phyloP scores from a whole-genome alignment of 2,888 invertebrate species.

The Chouioia cunea region DNA sequence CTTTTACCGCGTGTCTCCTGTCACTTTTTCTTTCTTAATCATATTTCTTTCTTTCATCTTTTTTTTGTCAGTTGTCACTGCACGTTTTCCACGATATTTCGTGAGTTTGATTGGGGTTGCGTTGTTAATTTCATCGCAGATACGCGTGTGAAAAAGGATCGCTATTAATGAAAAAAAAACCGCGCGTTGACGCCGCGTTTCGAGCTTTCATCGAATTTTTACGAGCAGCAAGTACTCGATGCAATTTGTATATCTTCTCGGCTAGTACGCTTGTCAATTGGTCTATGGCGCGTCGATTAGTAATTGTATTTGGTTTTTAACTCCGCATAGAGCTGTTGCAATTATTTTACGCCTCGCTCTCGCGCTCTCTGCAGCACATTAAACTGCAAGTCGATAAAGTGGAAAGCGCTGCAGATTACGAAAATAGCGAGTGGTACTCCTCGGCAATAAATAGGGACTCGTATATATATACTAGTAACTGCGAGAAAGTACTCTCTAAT shows the following conservation, averaged over 20 bases:
- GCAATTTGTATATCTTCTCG: conserved; percentile 32
- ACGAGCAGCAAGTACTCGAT: conserved; percentile 30
- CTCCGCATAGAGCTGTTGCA: conserved; percentile 30
- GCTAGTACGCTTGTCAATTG: conserved; percentile 11
- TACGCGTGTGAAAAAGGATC: conserved; percentile 15
- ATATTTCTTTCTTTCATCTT: conserved; percentile 15
- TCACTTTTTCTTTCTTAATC: conserved; percentile 29
- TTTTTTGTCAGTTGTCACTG: background rate
- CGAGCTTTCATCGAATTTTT: conserved; percentile 41
- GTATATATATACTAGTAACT: too few species aligned
- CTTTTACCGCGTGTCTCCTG: conserved; percentile 25
- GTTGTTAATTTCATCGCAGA: background rate
- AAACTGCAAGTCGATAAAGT: background rate
- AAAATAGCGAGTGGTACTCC: conserved; percentile 16
- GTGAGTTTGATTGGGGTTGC: too few species aligned
- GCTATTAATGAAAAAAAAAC: background rate
- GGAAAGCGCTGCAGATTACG: conserved; percentile 24
- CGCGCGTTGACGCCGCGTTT: conserved; percentile 34
- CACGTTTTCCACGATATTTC: too few species aligned
- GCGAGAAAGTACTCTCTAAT: too few species aligned
- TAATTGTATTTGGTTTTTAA: conserved; percentile 33
- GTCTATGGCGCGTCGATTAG: conserved; percentile 10
- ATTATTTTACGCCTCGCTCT: conserved; percentile 38
- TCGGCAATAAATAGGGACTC: too few species aligned
- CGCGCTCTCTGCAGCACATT: conserved; percentile 22